Percentiles rank a stretch among this genome's conserved stretches.
These are phyloP conservation scores for Artemia franciscana DNA, from an alignment of 1,140 invertebrate genomes.

Conservation along the genomic window DNA sequence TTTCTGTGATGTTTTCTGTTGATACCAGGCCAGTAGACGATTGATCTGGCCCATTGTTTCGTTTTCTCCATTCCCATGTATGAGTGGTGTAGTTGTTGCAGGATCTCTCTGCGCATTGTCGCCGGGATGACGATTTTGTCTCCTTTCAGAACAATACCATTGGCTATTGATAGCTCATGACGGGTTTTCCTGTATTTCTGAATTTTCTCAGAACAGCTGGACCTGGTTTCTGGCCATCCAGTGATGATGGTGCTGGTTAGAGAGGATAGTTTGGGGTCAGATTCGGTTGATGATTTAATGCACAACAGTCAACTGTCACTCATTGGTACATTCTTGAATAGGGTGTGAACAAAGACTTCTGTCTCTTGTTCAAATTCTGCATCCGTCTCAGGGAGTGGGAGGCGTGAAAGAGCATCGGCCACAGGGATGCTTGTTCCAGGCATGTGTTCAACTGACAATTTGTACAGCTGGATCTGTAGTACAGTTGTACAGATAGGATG, in stretches of 20 bases:
- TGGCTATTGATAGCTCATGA: slow-evolving; percentile 16
- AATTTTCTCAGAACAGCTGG: slow-evolving; percentile 12
- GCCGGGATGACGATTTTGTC: slow-evolving; percentile 19
- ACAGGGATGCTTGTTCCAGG: not conserved
- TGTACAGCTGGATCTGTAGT: not conserved
- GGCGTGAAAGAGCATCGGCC: not conserved
- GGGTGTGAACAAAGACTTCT: not conserved
- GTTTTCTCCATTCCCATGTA: slow-evolving; percentile 24
- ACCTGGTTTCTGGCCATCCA: slow-evolving; percentile 20
- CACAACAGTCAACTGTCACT: not conserved
- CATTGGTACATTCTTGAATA: not conserved
- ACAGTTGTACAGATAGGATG: slow-evolving; percentile 23
- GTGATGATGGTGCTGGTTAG: not conserved
- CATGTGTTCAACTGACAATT: not conserved
- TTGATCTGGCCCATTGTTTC: slow-evolving; percentile 17
- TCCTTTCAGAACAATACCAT: slow-evolving; percentile 19
- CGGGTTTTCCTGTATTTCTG: slow-evolving; percentile 16
- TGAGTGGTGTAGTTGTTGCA: slow-evolving; percentile 19
- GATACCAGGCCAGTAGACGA: slow-evolving; percentile 23
- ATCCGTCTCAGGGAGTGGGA: not conserved
- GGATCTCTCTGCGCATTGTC: slow-evolving; percentile 16
- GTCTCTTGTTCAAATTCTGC: not conserved
- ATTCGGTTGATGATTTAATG: not conserved
- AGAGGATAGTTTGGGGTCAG: not conserved
- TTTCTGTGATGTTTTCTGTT: slow-evolving; percentile 21